Evolutionary conservation across 2,888 invertebrate species (phyloP).

Genomic region (Amphipyra tragopoginis): DNA sequence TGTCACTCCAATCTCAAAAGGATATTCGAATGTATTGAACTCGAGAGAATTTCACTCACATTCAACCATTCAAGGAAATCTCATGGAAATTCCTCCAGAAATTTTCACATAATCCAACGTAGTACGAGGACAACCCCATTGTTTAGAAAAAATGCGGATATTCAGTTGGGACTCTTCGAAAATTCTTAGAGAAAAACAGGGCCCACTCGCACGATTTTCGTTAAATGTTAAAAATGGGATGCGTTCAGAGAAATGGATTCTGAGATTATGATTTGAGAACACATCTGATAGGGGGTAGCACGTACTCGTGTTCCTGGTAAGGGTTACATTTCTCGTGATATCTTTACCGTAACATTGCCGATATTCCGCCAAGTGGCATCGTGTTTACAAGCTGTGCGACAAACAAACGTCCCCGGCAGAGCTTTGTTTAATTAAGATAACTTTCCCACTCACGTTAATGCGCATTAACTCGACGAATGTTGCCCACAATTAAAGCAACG

Average conservation of each 20-base stretch:
- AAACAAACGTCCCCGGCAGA: conserved; percentile 55
- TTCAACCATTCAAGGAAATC: conserved; percentile 71
- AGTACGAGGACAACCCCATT: conserved; percentile 66
- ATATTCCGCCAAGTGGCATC: conserved; percentile 46
- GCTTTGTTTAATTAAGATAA: conserved; percentile 79
- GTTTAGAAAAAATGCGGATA: conserved; percentile 74
- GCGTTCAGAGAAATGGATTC: conserved; percentile 36
- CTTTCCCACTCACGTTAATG: conserved; percentile 71
- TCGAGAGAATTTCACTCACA: conserved; percentile 81
- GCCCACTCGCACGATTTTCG: conserved; percentile 39
- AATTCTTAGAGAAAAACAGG: conserved; percentile 60
- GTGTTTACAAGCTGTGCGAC: conserved; percentile 60
- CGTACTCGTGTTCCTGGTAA: conserved; percentile 2
- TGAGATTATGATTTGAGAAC: conserved; percentile 44
- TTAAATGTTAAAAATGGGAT: conserved; percentile 53
- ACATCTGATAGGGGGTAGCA: conserved; percentile 21
- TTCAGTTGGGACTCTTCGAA: conserved; percentile 62
- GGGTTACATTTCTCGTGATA: conserved; percentile 2
- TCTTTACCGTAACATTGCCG: conserved; percentile 21
- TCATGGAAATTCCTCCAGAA: conserved; percentile 72
- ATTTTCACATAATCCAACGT: conserved; percentile 75
- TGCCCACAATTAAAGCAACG: conserved; percentile 66
- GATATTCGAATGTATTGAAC: conserved; percentile 86
- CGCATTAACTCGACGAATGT: conserved; percentile 67
- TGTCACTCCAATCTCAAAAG: conserved; percentile 85